Evolutionary conservation across 2,888 invertebrate genomes (phyloP), one percentile per base, ranked within the genome.

Genomic region (Helicoverpa assulta): DNA sequence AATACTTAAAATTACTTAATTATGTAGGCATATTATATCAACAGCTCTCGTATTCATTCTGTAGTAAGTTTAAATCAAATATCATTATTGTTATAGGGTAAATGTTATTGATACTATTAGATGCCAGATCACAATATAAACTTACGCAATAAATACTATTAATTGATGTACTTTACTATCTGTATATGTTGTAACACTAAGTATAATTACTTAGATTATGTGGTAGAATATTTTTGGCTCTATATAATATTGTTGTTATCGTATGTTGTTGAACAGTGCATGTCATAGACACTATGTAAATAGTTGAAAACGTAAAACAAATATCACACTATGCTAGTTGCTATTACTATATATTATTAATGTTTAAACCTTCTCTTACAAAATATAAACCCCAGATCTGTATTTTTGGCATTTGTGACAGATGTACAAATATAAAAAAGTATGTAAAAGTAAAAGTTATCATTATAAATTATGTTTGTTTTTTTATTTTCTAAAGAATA

Each of bases 1-100:
- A 92, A 92, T 92, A 94, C 94, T 94, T 94, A 94, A 87, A 86
- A 85, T 84, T 92, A 93, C 91, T 93, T 92, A 93, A 93, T 88
- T 80, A 88, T 73, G 83, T 89, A 87, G 86, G 80, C 86, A 81
- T 88, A 86, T 80, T 86, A 82, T 86, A 88, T 85, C 85, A 85
- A 85, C 83, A 84, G 78, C 84, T 81, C 71, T 77, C 62, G 47
- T 81, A 68, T 78, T 79, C 73, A 74, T 83, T 83, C 78, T 67
- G 83, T 83, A 83, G 83, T 83, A 80, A 76, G 80, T 73, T 77
- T 70, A 82, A 79, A 54, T 70, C 53, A 75, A 78, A 73, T 80
- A 81, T 80, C 71, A 78, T 83, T 79, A 81, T 82, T 66, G 70
- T 73, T 62, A 61, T 83, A 82, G 80, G 69, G 18, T 78, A 73